phyloP scores from a whole-genome alignment of 2,797 vertebrate genomes.

The Muscicapa comitata region DNA sequence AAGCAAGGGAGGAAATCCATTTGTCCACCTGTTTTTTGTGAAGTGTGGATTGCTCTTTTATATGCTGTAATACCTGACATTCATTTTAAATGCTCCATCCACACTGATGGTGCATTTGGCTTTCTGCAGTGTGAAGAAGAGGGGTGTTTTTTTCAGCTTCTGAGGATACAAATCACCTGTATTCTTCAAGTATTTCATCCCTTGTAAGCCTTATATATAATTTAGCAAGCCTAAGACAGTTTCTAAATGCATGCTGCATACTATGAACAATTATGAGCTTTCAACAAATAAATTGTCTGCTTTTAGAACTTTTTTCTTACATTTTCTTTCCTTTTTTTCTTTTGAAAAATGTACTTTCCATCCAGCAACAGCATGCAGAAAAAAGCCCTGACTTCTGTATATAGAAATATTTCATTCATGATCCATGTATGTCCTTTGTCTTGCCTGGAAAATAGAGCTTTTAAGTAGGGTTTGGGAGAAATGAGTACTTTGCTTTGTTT shows the following conservation, averaged over 20 bases:
- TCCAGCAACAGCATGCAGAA: not conserved
- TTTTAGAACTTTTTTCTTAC: not conserved
- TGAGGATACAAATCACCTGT: not conserved
- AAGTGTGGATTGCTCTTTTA: not conserved
- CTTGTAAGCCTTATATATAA: not conserved
- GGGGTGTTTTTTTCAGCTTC: fast-evolving
- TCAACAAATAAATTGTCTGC: not conserved
- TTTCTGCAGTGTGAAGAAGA: not conserved
- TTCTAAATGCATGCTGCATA: not conserved
- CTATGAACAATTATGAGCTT: not conserved
- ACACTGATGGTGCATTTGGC: not conserved
- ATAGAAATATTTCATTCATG: not conserved
- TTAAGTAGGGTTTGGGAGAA: not conserved
- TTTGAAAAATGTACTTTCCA: not conserved
- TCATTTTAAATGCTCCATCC: not conserved
- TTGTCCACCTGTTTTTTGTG: not conserved
- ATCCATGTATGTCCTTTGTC: not conserved
- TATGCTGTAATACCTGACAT: not conserved
- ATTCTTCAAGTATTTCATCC: not conserved
- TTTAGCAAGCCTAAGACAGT: not conserved
- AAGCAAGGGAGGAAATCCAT: not conserved
- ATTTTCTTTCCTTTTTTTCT: not conserved
- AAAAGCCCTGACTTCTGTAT: not conserved
- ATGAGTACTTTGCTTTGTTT: not conserved
- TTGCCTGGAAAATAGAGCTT: not conserved